Evolutionary conservation across 2,113 vertebrate species (phyloP), one percentile per base, ranked within the genome.

Genomic region (Lasiurus borealis): DNA sequence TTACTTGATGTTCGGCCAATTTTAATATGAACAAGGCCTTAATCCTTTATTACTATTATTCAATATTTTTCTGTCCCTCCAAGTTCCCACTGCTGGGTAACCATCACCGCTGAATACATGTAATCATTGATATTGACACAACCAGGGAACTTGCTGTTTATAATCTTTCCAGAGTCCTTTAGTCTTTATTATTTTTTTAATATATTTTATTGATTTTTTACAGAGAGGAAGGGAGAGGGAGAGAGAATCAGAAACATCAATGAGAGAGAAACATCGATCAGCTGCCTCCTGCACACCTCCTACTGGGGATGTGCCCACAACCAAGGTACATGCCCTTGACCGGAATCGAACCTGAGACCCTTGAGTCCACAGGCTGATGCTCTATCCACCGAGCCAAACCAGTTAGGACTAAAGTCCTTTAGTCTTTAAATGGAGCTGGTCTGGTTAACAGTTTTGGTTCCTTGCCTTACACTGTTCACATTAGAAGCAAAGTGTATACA

Each of bases 1-100:
- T 76, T 76, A 68, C 46, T 87, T 82, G 77, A 72, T 85, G 44
- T 85, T 80, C 90, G 71, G 62, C 75, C 90, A 93, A 2, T 85
- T 90, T 96, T 91, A 91, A 80, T 92, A 80, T 64, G 54, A 78
- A 34, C 52, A 73, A 71, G 54, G 54, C 50, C 72, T 85, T 75
- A 73, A 85, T 81, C 88, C 50, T 77, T 81, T 84, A 34, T 73
- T 87, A 34, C 31, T 88, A 34, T 48, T 77, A 2, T 77, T 95
- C 85, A 83, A 59, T 93, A 80, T 81, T 88, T 86, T 81, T 72
- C 87, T 87, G 16, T 91, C 44, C n/a, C 25, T 82, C n/a, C 29
- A 69, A 73, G 40, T 87, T 50, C 57, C 57, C 88, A 11, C 40
- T 88, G 11, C 69, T 88, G 3, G 50, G n/a, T 72, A 46, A 27